Evolutionary conservation across 2,888 invertebrate genomes (phyloP), one percentile per base, ranked within the genome.

Genomic region (Drosophila macrothrix): DNA sequence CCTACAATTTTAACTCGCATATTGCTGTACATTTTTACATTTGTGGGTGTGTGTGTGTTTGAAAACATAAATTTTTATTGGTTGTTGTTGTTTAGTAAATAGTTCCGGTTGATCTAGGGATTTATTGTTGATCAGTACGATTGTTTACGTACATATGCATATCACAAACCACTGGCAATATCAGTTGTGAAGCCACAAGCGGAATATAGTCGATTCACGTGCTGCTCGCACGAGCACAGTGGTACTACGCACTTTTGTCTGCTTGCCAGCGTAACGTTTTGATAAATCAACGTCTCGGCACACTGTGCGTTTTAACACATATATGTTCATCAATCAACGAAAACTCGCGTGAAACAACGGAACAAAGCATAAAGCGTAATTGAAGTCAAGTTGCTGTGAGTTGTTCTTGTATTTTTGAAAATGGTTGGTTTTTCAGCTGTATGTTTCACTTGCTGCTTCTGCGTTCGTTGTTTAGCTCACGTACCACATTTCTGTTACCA

Each of bases 391-490:
- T 76, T 78, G 65, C 37, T 72, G 63, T 67, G 19, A 54, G 55
- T 65, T 63, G 43, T 65, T 66, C 68, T 59, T 73, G 76, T 54
- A 16, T 16, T 68, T 37, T 62, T 71, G 59, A 37, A 73, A 25
- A 16, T 25, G 4, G 71, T 76, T 82, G 60, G 66, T 84, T 71
- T 67, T 53, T 74, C 66, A 71, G 74, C 73, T 71, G 70, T 62
- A 41, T 67, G 54, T 54, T 37, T 54, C 37, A 75, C 39, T 68
- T 56, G 55, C 55, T 65, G 55, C 59, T 64, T 67, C 33, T 68
- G 82, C 71, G 89, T 86, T 82, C 87, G 87, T 87, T 87, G 62
- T 46, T 73, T 54, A 28, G 49, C 76, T 70, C 87, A 87, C 87
- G 87, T 87, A 87, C 75, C 52, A 76, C 80, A 74, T 49, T 76